Evolutionary conservation across 2,888 invertebrate species (phyloP).

Genomic region (Rhagium mordax): DNA sequence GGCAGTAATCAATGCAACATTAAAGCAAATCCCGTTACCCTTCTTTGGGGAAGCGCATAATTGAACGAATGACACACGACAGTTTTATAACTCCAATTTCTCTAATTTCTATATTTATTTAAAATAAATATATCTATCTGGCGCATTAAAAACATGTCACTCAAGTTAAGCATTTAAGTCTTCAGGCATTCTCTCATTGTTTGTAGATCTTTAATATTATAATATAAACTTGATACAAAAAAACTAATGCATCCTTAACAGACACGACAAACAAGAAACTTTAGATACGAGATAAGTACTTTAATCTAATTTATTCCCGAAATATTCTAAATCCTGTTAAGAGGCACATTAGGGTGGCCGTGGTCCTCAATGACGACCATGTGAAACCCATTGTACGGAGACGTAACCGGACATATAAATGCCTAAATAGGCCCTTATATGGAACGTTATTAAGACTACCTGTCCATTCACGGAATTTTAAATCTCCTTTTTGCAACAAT

Average conservation of each 20-base stretch:
- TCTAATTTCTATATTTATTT: neutral
- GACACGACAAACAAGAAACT: conserved; percentile 6
- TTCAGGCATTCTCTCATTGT: neutral
- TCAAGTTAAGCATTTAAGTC: neutral
- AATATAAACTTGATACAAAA: neutral
- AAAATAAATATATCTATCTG: neutral
- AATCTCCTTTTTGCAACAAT: conserved; percentile 32
- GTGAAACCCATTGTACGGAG: neutral
- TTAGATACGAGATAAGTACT: conserved; percentile 6
- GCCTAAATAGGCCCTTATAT: conserved; percentile 4
- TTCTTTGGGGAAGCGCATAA: too few relatives aligned
- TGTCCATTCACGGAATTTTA: conserved; percentile 30
- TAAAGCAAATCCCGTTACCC: too few relatives aligned
- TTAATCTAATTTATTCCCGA: conserved; percentile 10
- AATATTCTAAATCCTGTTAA: conserved; percentile 6
- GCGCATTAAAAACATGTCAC: neutral
- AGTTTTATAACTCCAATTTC: too few relatives aligned
- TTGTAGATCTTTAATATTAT: conserved; percentile 8
- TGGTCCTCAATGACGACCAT: neutral
- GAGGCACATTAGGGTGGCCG: conserved; percentile 4
- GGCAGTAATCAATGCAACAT: too few relatives aligned
- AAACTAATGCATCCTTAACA: conserved; percentile 3
- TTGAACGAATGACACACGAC: too few relatives aligned
- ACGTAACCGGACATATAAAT: conserved; percentile 14
- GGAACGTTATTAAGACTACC: conserved; percentile 20